A percentile compares a stretch with the other conserved stretches of the same genome.
phyloP scores from a whole-genome alignment of 2,113 vertebrate species.

The Lethenteron camtschaticum region DNA sequence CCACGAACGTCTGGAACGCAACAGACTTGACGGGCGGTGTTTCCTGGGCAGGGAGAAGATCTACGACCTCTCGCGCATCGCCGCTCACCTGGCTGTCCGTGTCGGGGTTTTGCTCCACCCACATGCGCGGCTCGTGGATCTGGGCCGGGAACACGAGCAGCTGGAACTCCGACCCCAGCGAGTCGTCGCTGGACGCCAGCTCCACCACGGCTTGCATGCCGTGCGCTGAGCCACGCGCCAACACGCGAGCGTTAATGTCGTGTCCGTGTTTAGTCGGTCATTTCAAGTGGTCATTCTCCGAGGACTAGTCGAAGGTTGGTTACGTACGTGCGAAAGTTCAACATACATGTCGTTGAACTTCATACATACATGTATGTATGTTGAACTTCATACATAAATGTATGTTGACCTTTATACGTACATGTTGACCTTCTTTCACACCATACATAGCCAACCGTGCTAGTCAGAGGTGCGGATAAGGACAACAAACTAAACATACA shows the following conservation, averaged over 20 bases:
- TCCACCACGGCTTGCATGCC: constrained; percentile 42
- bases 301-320: no score
- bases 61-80: no score
- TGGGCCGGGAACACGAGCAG: constrained; percentile 25
- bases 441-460: no score
- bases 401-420: not conserved
- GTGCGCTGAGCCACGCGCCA: constrained; percentile 24
- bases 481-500: not conserved
- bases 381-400: not conserved
- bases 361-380: not conserved
- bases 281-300: no score
- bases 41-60: no score
- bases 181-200: constrained; percentile 24
- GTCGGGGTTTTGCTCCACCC: constrained; percentile 25
- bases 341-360: no score
- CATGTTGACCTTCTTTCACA: not conserved
- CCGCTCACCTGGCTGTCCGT: no score
- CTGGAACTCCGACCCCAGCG: constrained; percentile 27
- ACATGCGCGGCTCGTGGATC: constrained; percentile 44
- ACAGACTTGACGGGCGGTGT: no score
- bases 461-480: no score
- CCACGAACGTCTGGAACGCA: no score
- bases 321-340: no score
- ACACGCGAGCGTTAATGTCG: not conserved
- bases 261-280: no score